Base-by-base conservation (phyloP, 2,113 vertebrate genomes). In the Eretmodus cyanostictus region DNA sequence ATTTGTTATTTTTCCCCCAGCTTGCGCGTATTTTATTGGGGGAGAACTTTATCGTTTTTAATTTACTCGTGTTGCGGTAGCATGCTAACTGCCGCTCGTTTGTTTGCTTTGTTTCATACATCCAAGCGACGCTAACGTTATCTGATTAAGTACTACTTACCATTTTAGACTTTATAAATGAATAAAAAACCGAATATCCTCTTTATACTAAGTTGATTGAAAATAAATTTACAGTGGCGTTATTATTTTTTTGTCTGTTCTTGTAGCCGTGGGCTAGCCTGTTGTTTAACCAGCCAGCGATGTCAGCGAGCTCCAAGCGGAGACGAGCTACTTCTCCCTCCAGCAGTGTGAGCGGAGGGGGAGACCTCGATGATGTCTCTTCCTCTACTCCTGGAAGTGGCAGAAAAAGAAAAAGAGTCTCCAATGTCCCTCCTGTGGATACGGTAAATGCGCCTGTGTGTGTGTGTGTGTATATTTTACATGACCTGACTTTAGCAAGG, bases 291-390 rank as follows among this genome's bases (percentile, higher is more conserved):
- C 57, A 85, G 27, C 36, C 84, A 85, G 82, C 83, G 42, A 92
- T 94, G 95, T 94, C 95, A 89, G 97, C 98, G 97, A 95, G 87
- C 83, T 98, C 98, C 92, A 99, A 99, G 95, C 97, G 99, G 94
- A 97, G 98, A 96, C 97, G 99, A 96, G 97, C 98, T 49, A 99
- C 98, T 45, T 99, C 99, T 22, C 99, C 98, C 78, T 99, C 98
- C 94, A 99, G 98, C 95, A 99, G 99, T 22, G 93, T 97, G 93
- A 99, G 98, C 1, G 98, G 98, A 5, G 97, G 97, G 7, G 98
- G 97, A 13, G 99, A 99, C 90, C 97, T 98, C 81, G 98, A 99
- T 14, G 98, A 99, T 4, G 89, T 97, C 92, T 96, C 97, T 84
- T 97, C 98, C 9, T 97, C 97, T 2, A 96, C 96, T 63, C 98